Evolutionary conservation across 2,888 invertebrate genomes (phyloP).

Genomic region (Theretra japonica): DNA sequence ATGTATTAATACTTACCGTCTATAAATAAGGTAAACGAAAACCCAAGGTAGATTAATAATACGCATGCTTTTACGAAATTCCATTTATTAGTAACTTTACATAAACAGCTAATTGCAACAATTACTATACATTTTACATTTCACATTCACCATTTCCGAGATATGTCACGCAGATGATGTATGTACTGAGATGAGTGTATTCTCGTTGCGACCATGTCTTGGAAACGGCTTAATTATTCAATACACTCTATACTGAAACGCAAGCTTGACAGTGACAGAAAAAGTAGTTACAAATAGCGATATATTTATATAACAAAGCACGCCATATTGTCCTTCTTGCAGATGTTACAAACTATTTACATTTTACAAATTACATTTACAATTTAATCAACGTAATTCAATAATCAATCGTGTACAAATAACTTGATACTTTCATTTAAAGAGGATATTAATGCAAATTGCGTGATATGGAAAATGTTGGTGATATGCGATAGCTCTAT

Average conservation of each 20-base stretch:
- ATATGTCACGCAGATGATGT: neutral
- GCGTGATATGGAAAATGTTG: neutral
- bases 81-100: slow-evolving; percentile 74
- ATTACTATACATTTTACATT: slow-evolving; percentile 52
- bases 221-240: slow-evolving; percentile 13
- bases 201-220: neutral
- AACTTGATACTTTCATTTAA: slow-evolving; percentile 16
- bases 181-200: neutral
- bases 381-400: neutral
- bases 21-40: neutral
- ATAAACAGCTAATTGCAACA: slow-evolving; percentile 74
- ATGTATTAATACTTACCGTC: neutral
- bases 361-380: slow-evolving; percentile 6
- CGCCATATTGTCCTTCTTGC: slow-evolving; percentile 77
- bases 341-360: slow-evolving; percentile 38
- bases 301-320: slow-evolving; percentile 72
- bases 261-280: slow-evolving; percentile 15
- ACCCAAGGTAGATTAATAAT: slow-evolving; percentile 3
- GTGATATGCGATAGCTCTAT: slow-evolving; percentile 1
- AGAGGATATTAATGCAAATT: slow-evolving; percentile 3
- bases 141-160: slow-evolving; percentile 20
- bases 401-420: neutral
- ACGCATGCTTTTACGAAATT: slow-evolving; percentile 55
- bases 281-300: slow-evolving; percentile 32
- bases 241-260: slow-evolving; percentile 4